phyloP scores from a whole-genome alignment of 2,113 vertebrate species.

The Todiramphus chloris region DNA sequence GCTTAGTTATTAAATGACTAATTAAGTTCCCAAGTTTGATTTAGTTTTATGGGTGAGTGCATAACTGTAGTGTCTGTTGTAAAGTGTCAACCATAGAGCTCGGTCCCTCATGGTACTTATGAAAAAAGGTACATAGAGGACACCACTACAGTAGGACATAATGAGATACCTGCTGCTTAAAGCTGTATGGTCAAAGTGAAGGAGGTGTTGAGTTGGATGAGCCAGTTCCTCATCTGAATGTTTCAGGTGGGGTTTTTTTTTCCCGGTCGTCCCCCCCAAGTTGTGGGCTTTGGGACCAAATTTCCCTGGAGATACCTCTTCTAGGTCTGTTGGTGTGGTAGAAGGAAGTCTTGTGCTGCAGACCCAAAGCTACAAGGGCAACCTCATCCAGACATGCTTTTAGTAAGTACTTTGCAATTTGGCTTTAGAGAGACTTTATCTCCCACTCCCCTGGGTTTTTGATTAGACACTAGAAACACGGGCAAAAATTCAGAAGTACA shows the following conservation, averaged over 20 bases:
- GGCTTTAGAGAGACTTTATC: background rate
- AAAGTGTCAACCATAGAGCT: background rate
- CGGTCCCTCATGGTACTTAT: background rate
- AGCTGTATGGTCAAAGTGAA: background rate
- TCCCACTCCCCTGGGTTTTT: background rate
- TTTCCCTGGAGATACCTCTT: background rate
- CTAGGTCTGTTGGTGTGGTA: background rate
- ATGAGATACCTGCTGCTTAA: background rate
- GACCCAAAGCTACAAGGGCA: background rate
- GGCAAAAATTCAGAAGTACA: background rate
- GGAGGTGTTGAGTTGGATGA: background rate
- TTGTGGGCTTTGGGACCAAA: background rate
- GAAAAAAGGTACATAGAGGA: background rate
- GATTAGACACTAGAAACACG: background rate
- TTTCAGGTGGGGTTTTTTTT: background rate
- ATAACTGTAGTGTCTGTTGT: background rate
- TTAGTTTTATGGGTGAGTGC: slow-evolving; percentile 5
- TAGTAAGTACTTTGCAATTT: background rate
- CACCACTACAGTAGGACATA: background rate
- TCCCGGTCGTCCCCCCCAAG: fast-evolving
- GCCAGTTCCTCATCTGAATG: background rate
- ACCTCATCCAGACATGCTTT: background rate
- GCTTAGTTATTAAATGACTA: slow-evolving; percentile 42
- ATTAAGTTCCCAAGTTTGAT: background rate
- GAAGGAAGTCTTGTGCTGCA: background rate